Evolutionary conservation across 2,797 vertebrate genomes (phyloP), one percentile per base, ranked within the genome.

Genomic region (Ambastaia sidthimunki): DNA sequence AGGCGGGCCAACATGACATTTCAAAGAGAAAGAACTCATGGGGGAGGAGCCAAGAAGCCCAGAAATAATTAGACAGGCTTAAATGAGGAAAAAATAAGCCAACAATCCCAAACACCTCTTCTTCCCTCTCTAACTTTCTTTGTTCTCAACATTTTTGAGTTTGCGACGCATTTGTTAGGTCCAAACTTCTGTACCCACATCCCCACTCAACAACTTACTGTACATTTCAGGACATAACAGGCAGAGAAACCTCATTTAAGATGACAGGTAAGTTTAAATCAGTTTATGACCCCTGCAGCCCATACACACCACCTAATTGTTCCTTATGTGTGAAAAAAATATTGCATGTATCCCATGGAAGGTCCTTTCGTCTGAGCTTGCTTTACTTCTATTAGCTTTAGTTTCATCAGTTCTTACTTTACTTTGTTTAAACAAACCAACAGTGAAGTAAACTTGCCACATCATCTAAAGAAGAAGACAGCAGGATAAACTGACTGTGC

Each of bases 21-120:
- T 85, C 80, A 86, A 85, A 87, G 78, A 83, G 65, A 72, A 52
- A 57, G 23, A 65, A 70, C n/a, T 48, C 18, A 59, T 57, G 16
- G 21, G 84, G 86, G 86, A 83, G 78, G 85, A 79, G 81, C 67
- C 82, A 85, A 80, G 80, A 83, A 83, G 85, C 84, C 80, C 85
- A 85, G 81, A 87, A 85, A 87, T 89, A 89, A 92, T 90, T 86
- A 89, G 76, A 0, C 73, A 74, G 50, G 50, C 62, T 76, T 89
- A 89, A 84, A 73, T 18, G 21, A 55, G 16, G 23, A 47, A 3
- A 19, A n/a, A 50, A 74, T 57, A 23, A 48, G 52, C 7, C n/a
- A 15, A 4, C 44, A 21, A 21, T 12, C 54, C 19, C 7, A 37
- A 37, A 37, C 34, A 66, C 54, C 28, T 67, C 66, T n/a, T 16